phyloP scores from a whole-genome alignment of 2,888 invertebrate species.

The Nomada lathburiana region DNA sequence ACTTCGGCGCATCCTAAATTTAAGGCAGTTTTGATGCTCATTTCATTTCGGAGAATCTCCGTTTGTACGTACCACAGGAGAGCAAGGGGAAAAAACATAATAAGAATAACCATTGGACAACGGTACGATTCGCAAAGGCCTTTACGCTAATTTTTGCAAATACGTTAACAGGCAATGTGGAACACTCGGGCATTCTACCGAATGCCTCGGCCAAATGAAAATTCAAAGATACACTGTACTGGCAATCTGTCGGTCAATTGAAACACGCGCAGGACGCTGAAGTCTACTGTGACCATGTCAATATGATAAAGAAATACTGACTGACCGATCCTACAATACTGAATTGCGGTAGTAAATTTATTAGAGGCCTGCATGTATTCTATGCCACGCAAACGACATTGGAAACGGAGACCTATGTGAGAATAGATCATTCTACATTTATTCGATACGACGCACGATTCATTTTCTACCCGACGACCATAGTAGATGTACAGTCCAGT shows the following conservation, averaged over 20 bases:
- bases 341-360: conserved; percentile 25
- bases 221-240: conserved; percentile 37
- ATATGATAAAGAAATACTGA: conserved; percentile 35
- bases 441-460: conserved; percentile 21
- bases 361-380: conserved; percentile 32
- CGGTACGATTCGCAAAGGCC: conserved; percentile 58
- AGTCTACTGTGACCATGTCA: conserved; percentile 35
- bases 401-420: conserved; percentile 40
- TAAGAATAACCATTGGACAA: conserved; percentile 9
- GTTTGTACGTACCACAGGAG: conserved; percentile 11
- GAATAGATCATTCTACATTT: conserved; percentile 15
- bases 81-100: background rate
- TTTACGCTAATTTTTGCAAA: conserved; percentile 61
- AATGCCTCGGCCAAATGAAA: conserved; percentile 64
- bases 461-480: conserved; percentile 25
- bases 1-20: conserved; percentile 47
- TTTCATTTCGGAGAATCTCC: conserved; percentile 33
- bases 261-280: conserved; percentile 49
- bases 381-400: conserved; percentile 52
- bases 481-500: conserved; percentile 2
- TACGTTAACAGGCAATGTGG: conserved; percentile 70
- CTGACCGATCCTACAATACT: conserved; percentile 47
- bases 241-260: conserved; percentile 48
- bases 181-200: conserved; percentile 71
- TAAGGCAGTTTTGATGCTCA: conserved; percentile 51